A percentile compares a stretch with the other conserved stretches of the same genome.
phyloP scores from a whole-genome alignment of 1,140 invertebrate species.

The Drosophila miranda region DNA sequence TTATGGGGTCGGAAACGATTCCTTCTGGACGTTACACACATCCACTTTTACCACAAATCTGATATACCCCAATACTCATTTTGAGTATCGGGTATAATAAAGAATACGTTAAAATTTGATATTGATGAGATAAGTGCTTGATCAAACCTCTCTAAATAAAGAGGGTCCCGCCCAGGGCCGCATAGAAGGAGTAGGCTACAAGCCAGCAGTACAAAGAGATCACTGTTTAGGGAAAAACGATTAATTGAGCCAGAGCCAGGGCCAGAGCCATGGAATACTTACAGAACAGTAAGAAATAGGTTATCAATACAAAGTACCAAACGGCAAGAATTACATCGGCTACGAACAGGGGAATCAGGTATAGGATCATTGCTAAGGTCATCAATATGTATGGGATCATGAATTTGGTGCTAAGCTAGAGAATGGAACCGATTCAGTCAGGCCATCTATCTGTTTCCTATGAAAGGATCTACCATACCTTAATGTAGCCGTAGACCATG shows the following conservation, averaged over 20 bases:
- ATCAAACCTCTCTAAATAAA: conserved; percentile 36
- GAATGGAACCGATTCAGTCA: neutral
- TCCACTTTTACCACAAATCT: no score
- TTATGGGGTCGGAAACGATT: no score
- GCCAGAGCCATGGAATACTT: neutral
- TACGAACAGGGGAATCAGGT: conserved; percentile 47
- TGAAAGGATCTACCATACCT: conserved; percentile 12
- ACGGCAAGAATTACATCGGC: conserved; percentile 49
- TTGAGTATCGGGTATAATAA: no score
- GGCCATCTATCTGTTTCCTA: neutral
- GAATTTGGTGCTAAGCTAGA: conserved; percentile 37
- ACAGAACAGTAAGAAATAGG: conserved; percentile 42
- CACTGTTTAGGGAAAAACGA: conserved; percentile 13
- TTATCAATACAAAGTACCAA: conserved; percentile 28
- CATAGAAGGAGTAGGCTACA: conserved; percentile 66
- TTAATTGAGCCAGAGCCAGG: neutral
- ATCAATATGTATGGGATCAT: conserved; percentile 52
- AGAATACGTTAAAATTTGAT: conserved; percentile 26
- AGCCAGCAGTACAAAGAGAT: conserved; percentile 49
- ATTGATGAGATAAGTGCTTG: no score
- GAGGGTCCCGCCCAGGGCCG: conserved; percentile 53
- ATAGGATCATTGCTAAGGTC: conserved; percentile 25
- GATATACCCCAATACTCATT: no score
- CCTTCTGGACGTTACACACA: no score
- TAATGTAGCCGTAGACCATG: conserved; percentile 31